These are phyloP conservation scores for Pimpla rufipes DNA, from an alignment of 2,888 invertebrate genomes.

Conservation along the genomic window DNA sequence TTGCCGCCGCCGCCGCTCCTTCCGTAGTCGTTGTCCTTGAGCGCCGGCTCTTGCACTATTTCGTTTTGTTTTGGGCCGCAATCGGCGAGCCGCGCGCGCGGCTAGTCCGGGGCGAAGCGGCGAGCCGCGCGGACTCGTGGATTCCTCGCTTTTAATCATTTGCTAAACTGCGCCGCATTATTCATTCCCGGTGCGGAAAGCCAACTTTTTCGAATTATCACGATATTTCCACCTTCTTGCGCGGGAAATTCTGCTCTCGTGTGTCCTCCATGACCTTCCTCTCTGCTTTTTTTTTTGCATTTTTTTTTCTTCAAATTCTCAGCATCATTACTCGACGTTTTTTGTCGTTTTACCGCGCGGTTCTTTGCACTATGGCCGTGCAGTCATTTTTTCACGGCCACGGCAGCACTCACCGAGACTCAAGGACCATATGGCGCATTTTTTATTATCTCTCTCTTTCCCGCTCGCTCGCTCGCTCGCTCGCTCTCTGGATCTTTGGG, in stretches of 20 bases:
- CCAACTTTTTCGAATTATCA: too few relatives aligned
- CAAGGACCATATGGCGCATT: constrained; percentile 65
- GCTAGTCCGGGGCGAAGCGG: constrained; percentile 72
- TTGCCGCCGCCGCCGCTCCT: constrained; percentile 68
- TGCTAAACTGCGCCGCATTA: too few relatives aligned
- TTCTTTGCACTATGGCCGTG: constrained; percentile 62
- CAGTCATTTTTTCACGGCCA: constrained; percentile 64
- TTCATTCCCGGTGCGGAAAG: too few relatives aligned
- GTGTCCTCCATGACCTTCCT: constrained; percentile 64
- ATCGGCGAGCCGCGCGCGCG: constrained; percentile 74
- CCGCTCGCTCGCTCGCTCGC: constrained; percentile 16
- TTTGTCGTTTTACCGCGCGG: constrained; percentile 43
- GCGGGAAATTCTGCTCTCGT: constrained; percentile 10
- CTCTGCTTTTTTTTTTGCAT: constrained; percentile 47
- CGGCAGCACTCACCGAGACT: constrained; percentile 57
- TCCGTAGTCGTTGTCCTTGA: constrained; percentile 84
- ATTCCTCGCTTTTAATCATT: too few relatives aligned
- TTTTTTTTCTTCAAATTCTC: constrained; percentile 61
- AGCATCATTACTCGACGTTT: constrained; percentile 56
- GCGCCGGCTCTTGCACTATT: constrained; percentile 79
- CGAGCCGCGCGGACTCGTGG: too few relatives aligned
- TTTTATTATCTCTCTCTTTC: too few relatives aligned
- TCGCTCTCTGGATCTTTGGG: constrained; percentile 29
- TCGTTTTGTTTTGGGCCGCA: constrained; percentile 84
- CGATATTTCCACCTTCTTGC: too few relatives aligned